Conservation (phyloP, 2,113 vertebrate genomes). For the Stigmatopora nigra region DNA sequence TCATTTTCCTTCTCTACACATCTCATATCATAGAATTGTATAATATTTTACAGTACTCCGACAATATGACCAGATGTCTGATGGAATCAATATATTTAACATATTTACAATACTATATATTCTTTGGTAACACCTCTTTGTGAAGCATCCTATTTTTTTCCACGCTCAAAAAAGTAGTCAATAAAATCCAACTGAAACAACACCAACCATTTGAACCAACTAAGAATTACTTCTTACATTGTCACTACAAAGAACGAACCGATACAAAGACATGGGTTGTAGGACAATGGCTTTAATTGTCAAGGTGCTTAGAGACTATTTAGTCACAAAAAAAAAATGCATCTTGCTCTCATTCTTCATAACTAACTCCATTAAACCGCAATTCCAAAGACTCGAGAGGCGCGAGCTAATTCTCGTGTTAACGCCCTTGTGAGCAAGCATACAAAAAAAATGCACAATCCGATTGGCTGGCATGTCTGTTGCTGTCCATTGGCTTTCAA, state of each 20-base stretch:
- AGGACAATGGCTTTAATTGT: conserved; percentile 6
- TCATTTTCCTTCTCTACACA: too few relatives aligned
- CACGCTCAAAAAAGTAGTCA: background rate
- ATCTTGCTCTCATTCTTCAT: conserved; percentile 22
- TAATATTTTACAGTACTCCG: too few relatives aligned
- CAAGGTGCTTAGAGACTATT: background rate
- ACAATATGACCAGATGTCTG: too few relatives aligned
- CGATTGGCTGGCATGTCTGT: conserved; percentile 61
- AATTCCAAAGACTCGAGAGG: conserved; percentile 57
- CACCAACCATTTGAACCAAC: background rate
- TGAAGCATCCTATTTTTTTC: background rate
- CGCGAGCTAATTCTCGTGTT: conserved; percentile 69
- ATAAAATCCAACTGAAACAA: background rate
- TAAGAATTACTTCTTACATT: background rate
- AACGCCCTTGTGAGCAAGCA: conserved; percentile 66
- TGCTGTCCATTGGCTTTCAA: conserved; percentile 66
- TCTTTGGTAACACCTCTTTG: background rate
- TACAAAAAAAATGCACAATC: conserved; percentile 58
- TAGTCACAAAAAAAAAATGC: background rate
- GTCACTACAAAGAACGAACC: background rate
- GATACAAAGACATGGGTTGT: background rate
- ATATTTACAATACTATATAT: too few relatives aligned
- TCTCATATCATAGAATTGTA: too few relatives aligned
- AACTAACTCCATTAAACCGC: conserved; percentile 66
- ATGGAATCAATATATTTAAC: too few relatives aligned